phyloP scores from a whole-genome alignment of 2,113 vertebrate genomes.

The Glareola pratincola region DNA sequence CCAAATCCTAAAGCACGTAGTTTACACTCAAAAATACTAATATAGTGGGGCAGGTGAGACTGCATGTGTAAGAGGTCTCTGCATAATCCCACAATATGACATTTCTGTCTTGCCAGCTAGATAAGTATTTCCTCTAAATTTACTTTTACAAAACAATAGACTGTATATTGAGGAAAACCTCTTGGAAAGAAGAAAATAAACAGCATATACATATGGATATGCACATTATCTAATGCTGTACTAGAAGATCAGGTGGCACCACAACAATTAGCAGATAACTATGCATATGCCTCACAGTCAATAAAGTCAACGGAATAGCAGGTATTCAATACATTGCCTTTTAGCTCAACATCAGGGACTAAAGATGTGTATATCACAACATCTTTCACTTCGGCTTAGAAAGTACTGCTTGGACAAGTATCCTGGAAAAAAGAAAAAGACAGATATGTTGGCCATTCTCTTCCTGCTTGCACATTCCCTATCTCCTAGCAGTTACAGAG shows the following conservation, averaged over 20 bases:
- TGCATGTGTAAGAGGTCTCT: not conserved
- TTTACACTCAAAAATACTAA: not conserved
- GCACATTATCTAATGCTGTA: not conserved
- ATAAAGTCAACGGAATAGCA: not conserved
- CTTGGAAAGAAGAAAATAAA: not conserved
- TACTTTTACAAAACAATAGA: not conserved
- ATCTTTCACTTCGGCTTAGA: not conserved
- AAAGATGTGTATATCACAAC: not conserved
- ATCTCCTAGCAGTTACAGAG: not conserved
- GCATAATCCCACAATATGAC: not conserved
- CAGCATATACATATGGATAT: not conserved
- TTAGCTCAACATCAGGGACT: not conserved
- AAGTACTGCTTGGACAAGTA: not conserved
- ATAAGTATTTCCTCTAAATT: not conserved
- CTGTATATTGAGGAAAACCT: not conserved
- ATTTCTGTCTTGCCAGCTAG: not conserved
- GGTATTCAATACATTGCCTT: not conserved
- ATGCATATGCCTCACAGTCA: not conserved
- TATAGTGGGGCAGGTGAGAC: not conserved
- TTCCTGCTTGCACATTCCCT: not conserved
- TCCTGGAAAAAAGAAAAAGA: not conserved
- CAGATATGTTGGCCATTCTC: not conserved
- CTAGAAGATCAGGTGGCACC: not conserved
- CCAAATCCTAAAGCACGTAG: not conserved
- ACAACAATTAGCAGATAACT: not conserved